Evolutionary conservation across 2,888 invertebrate species (phyloP).

Genomic region (Sminthurides aquaticus): DNA sequence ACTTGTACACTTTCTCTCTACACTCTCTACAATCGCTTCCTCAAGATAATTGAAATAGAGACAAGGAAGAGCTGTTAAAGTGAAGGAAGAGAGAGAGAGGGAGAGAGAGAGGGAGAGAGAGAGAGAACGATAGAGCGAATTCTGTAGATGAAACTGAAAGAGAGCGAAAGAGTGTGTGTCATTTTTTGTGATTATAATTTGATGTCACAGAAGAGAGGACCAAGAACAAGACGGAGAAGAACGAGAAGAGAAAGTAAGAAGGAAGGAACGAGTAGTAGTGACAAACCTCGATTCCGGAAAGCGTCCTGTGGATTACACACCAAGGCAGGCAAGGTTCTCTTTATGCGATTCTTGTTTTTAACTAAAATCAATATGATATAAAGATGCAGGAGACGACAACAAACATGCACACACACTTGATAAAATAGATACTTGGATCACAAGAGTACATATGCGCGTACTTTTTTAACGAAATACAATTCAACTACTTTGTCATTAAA

Average conservation of each 20-base stretch:
- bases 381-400: constrained; percentile 28
- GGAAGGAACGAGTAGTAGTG: constrained; percentile 21
- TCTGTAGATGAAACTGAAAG: too few relatives aligned
- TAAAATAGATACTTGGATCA: neutral
- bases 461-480: neutral
- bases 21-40: too few relatives aligned
- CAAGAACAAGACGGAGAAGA: neutral
- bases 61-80: too few relatives aligned
- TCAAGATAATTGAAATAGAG: too few relatives aligned
- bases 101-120: too few relatives aligned
- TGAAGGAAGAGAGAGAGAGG: too few relatives aligned
- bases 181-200: too few relatives aligned
- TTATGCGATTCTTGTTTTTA: constrained; percentile 41
- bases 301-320: constrained; percentile 42
- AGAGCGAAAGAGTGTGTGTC: too few relatives aligned
- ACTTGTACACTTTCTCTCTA: too few relatives aligned
- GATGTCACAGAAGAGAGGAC: too few relatives aligned
- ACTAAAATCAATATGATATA: constrained; percentile 31
- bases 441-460: neutral
- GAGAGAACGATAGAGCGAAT: too few relatives aligned
- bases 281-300: constrained; percentile 43
- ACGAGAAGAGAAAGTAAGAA: constrained; percentile 8
- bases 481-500: neutral
- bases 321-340: constrained; percentile 43
- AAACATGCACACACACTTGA: constrained; percentile 27